A percentile compares a stretch with the other conserved stretches of the same genome.
These are phyloP conservation scores for Genyomyrus donnyi DNA, from an alignment of 2,113 vertebrate genomes.

Conservation along the genomic window DNA sequence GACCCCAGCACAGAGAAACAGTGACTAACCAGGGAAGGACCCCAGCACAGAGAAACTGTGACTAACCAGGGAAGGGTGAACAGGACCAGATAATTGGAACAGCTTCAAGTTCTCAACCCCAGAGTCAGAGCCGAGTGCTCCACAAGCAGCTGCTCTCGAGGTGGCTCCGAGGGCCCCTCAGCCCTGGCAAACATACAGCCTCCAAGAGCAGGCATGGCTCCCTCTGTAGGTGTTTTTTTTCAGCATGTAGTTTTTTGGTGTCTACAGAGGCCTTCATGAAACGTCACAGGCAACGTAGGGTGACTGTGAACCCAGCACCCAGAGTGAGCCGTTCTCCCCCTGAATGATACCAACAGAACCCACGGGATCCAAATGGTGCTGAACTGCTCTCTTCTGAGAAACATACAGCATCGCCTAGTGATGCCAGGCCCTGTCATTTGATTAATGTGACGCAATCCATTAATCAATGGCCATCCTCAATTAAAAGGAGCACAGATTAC, in stretches of 20 bases:
- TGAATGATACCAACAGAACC: not conserved
- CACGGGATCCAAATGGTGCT: not conserved
- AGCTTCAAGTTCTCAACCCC: too few species aligned
- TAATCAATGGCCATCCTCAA: slow-evolving; percentile 2
- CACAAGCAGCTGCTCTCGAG: not conserved
- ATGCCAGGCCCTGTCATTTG: not conserved
- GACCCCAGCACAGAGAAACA: too few species aligned
- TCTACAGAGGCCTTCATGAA: not conserved
- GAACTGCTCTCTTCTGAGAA: too few species aligned
- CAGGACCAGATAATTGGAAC: too few species aligned
- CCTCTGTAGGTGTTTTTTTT: not conserved
- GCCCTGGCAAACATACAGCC: not conserved
- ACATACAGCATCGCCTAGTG: not conserved
- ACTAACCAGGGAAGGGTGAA: not conserved
- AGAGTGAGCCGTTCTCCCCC: not conserved
- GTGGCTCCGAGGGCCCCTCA: not conserved
- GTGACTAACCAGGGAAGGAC: too few species aligned
- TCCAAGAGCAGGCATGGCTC: not conserved
- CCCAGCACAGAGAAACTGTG: too few species aligned
- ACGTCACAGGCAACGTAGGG: not conserved
- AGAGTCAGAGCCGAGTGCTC: not conserved
- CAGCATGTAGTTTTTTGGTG: not conserved
- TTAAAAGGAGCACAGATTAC: not conserved
- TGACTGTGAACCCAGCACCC: not conserved
- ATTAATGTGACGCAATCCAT: not conserved